Percentiles rank a stretch among this genome's conserved stretches.
Evolutionary conservation across 1,140 invertebrate species (phyloP).

Genomic region (Hylaeus anthracinus): DNA sequence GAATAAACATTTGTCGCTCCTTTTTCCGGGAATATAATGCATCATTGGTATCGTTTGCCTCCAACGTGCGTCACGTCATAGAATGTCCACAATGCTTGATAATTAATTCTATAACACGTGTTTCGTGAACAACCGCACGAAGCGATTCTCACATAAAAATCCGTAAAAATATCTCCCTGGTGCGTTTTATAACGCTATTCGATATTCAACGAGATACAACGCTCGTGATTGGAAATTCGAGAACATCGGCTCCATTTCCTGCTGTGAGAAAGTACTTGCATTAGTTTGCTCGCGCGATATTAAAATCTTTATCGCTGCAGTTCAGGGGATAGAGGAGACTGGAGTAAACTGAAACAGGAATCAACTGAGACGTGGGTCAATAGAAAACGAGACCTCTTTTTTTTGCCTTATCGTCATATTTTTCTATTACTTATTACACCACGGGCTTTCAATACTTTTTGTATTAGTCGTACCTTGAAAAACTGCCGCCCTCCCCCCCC

Average conservation of each 20-base stretch:
- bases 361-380: too few relatives aligned
- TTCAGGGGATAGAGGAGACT: too few relatives aligned
- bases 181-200: not conserved
- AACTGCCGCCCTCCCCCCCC: too few relatives aligned
- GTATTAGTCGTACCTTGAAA: too few relatives aligned
- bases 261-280: not conserved
- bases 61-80: not conserved
- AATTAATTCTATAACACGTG: slow-evolving; percentile 14
- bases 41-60: slow-evolving; percentile 11
- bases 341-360: too few relatives aligned
- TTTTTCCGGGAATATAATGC: slow-evolving; percentile 14
- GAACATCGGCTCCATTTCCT: not conserved
- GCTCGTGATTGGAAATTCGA: not conserved
- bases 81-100: not conserved
- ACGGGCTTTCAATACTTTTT: too few relatives aligned
- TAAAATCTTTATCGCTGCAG: too few relatives aligned
- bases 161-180: not conserved
- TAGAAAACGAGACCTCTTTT: too few relatives aligned
- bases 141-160: not conserved
- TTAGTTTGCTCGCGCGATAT: too few relatives aligned
- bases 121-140: not conserved
- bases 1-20: slow-evolving; percentile 6
- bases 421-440: too few relatives aligned
- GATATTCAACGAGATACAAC: not conserved
- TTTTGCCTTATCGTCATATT: too few relatives aligned